Conservation (phyloP, 2,113 vertebrate species). For the Hippocampus guttulatus region DNA sequence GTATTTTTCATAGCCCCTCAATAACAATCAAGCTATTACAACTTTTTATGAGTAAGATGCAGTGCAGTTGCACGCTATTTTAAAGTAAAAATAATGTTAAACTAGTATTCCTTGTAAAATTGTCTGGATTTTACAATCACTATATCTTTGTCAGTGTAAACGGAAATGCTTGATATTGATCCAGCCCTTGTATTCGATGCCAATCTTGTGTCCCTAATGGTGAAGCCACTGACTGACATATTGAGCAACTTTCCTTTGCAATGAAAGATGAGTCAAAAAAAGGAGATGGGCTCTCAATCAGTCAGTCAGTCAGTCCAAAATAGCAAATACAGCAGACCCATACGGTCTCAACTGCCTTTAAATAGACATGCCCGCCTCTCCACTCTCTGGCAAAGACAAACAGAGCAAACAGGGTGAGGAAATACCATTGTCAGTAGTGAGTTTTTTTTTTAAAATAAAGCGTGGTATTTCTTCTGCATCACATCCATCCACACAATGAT, state of each 20-base stretch:
- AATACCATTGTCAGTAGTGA: constrained; percentile 54
- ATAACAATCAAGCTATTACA: not conserved
- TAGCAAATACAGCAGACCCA: constrained; percentile 45
- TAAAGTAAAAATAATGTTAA: too few relatives aligned
- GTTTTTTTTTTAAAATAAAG: constrained; percentile 30
- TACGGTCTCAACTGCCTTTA: constrained; percentile 54
- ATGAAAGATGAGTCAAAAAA: constrained; percentile 26
- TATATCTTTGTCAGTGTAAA: too few relatives aligned
- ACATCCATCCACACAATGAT: constrained; percentile 33
- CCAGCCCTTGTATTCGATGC: not conserved
- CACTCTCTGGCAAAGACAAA: constrained; percentile 50
- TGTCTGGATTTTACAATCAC: too few relatives aligned
- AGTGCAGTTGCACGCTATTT: too few relatives aligned
- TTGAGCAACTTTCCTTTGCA: constrained; percentile 48
- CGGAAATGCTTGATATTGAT: too few relatives aligned
- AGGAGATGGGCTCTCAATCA: constrained; percentile 22
- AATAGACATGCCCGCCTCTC: constrained; percentile 51
- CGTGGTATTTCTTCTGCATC: constrained; percentile 22
- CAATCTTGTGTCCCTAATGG: not conserved
- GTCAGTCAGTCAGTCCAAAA: constrained; percentile 41
- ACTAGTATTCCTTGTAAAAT: too few relatives aligned
- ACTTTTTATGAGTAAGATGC: too few relatives aligned
- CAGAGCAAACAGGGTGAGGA: constrained; percentile 49
- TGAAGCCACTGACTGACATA: not conserved
- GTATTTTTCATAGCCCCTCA: not conserved